Conservation (phyloP, 2,888 invertebrate genomes). For the Argyresthia goedartella region DNA sequence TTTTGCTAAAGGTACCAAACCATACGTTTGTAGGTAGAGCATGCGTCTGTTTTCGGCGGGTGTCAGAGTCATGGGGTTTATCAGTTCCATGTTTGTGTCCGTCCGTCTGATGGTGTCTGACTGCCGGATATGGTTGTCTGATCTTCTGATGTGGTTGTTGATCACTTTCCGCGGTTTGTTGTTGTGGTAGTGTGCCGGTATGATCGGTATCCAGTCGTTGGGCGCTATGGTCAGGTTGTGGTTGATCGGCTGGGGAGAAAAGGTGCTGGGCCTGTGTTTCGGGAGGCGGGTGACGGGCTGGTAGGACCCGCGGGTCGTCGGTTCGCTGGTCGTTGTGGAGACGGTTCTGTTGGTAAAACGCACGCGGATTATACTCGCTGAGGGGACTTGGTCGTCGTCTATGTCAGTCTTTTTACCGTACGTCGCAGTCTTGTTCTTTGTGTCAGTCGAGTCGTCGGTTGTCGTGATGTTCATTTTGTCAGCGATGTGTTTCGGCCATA, state of each 20-base stretch:
- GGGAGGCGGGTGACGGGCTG: constrained; percentile 47
- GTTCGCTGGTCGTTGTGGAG: constrained; percentile 19
- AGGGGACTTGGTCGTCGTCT: constrained; percentile 12
- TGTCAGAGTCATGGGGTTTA: constrained; percentile 3
- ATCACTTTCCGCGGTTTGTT: neutral
- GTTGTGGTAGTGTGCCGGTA: constrained; percentile 42
- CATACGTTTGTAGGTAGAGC: constrained; percentile 46
- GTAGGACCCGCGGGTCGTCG: constrained; percentile 34
- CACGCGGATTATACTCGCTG: constrained; percentile 1
- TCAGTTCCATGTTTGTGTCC: too few species aligned
- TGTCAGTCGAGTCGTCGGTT: constrained; percentile 15
- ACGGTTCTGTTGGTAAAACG: constrained; percentile 2
- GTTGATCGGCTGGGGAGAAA: neutral
- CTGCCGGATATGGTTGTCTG: constrained; percentile 30
- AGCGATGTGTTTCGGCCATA: constrained; percentile 52
- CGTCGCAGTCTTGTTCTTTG: constrained; percentile 17
- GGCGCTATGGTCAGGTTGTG: constrained; percentile 20
- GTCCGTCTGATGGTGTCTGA: constrained; percentile 20
- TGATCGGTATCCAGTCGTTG: constrained; percentile 61
- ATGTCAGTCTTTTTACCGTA: constrained; percentile 22
- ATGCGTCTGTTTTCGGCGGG: constrained; percentile 28
- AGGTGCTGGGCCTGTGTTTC: constrained; percentile 28
- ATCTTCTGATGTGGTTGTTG: neutral
- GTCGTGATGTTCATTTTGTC: constrained; percentile 27
- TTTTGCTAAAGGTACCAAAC: constrained; percentile 33